Percentiles rank a stretch among this genome's conserved stretches.
Conservation (phyloP, 2,888 invertebrate species). For the Nasonia oneida region DNA sequence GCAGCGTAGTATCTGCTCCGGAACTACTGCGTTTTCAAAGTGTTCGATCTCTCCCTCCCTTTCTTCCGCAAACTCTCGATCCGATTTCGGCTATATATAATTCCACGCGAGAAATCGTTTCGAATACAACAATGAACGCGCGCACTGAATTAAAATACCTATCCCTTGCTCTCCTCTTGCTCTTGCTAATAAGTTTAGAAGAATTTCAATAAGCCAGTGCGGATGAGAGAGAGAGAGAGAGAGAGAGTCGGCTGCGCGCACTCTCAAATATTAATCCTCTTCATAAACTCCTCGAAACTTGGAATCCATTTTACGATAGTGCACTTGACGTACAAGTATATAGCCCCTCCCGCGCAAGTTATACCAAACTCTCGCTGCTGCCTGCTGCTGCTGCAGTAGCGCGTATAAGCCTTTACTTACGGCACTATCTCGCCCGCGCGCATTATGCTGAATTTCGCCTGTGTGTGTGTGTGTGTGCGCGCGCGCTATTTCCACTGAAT, state of each 20-base stretch:
- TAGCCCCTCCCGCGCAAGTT: background rate
- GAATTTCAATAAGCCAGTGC: slow-evolving; percentile 56
- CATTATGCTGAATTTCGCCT: slow-evolving; percentile 51
- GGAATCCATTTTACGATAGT: slow-evolving; percentile 53
- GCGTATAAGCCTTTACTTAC: slow-evolving; percentile 55
- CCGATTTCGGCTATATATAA: too few relatives aligned
- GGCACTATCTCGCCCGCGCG: slow-evolving; percentile 26
- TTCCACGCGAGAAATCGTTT: background rate
- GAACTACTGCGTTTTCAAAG: background rate
- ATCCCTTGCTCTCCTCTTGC: background rate
- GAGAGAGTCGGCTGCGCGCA: background rate
- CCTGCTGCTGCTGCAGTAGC: background rate
- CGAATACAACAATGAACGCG: background rate
- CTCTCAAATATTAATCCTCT: slow-evolving; percentile 55
- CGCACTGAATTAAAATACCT: slow-evolving; percentile 27
- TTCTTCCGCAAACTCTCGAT: too few relatives aligned
- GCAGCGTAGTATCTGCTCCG: background rate
- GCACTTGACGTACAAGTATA: slow-evolving; percentile 38
- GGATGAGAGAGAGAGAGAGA: background rate
- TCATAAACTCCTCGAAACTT: slow-evolving; percentile 57
- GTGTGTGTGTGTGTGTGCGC: background rate
- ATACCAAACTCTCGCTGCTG: slow-evolving; percentile 34
- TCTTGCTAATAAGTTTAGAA: slow-evolving; percentile 51
- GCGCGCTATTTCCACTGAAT: slow-evolving; percentile 38
- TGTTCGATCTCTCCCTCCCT: background rate